phyloP scores from a whole-genome alignment of 2,113 vertebrate genomes.

The Tylochromis polylepis region DNA sequence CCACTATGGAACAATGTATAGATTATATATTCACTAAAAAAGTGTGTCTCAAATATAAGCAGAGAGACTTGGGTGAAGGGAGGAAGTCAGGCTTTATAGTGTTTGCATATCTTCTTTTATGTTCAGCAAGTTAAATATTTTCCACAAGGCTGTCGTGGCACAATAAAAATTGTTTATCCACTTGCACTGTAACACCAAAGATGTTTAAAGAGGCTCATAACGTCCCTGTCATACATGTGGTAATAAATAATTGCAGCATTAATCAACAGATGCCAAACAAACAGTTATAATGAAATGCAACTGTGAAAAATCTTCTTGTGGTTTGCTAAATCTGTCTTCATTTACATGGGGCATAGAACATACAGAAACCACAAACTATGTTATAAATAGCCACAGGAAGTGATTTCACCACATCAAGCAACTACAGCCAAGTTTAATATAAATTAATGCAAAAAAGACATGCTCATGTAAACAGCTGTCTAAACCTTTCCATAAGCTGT shows the following conservation, averaged over 20 bases:
- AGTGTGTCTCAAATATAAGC: neutral
- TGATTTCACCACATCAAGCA: neutral
- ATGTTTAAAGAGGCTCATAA: neutral
- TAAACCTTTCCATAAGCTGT: neutral
- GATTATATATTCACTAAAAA: conserved; percentile 25
- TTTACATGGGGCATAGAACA: neutral
- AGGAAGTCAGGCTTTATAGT: neutral
- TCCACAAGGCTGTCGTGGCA: neutral
- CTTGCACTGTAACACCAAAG: neutral
- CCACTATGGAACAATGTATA: conserved; percentile 25
- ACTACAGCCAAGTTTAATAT: neutral
- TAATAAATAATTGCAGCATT: neutral
- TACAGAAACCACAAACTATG: neutral
- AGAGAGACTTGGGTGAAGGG: neutral
- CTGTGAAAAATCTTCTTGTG: neutral
- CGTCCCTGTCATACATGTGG: neutral
- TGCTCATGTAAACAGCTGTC: neutral
- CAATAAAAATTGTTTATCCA: neutral
- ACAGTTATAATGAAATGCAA: neutral
- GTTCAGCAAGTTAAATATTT: neutral
- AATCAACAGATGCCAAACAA: neutral
- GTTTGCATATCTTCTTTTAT: neutral
- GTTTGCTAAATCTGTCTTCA: neutral
- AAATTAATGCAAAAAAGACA: neutral
- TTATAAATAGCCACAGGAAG: neutral